These are phyloP conservation scores for Galerucella nymphaeae DNA, from an alignment of 2,888 invertebrate species.

Conservation along the genomic window DNA sequence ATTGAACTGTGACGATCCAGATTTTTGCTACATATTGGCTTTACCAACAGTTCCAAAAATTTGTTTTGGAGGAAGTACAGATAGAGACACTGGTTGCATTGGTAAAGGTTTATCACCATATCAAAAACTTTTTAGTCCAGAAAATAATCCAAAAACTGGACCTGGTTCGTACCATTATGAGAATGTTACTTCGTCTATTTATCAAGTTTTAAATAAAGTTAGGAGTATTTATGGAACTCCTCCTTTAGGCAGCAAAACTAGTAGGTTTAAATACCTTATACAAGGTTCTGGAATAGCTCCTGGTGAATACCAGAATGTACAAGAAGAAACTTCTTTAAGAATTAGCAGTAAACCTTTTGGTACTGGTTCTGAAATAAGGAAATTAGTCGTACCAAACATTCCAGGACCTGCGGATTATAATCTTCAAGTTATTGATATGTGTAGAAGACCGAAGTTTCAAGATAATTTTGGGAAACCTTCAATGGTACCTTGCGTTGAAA, in stretches of 20 bases:
- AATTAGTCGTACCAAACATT: constrained; percentile 38
- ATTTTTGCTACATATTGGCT: constrained; percentile 60
- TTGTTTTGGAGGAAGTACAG: constrained; percentile 57
- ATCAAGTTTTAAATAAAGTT: constrained; percentile 53
- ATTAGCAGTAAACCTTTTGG: constrained; percentile 50
- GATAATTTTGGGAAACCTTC: constrained; percentile 57
- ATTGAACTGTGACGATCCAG: constrained; percentile 23
- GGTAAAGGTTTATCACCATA: constrained; percentile 55
- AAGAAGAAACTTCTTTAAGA: constrained; percentile 35
- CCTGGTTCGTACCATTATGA: constrained; percentile 54
- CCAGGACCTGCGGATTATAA: constrained; percentile 54
- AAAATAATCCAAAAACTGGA: constrained; percentile 47
- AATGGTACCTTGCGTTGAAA: constrained; percentile 63
- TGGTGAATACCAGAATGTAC: constrained; percentile 46
- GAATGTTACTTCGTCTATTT: constrained; percentile 51
- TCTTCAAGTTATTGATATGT: constrained; percentile 6
- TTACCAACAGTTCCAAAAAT: constrained; percentile 52
- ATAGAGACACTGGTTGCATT: constrained; percentile 53
- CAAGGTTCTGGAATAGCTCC: constrained; percentile 57
- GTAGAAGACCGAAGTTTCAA: constrained; percentile 21
- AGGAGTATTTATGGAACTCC: constrained; percentile 57
- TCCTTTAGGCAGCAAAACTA: constrained; percentile 52
- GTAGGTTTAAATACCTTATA: constrained; percentile 50
- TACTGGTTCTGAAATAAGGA: constrained; percentile 36
- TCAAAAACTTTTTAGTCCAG: constrained; percentile 50